Evolutionary conservation across 2,113 vertebrate genomes (phyloP).

Genomic region (Anoplopoma fimbria): DNA sequence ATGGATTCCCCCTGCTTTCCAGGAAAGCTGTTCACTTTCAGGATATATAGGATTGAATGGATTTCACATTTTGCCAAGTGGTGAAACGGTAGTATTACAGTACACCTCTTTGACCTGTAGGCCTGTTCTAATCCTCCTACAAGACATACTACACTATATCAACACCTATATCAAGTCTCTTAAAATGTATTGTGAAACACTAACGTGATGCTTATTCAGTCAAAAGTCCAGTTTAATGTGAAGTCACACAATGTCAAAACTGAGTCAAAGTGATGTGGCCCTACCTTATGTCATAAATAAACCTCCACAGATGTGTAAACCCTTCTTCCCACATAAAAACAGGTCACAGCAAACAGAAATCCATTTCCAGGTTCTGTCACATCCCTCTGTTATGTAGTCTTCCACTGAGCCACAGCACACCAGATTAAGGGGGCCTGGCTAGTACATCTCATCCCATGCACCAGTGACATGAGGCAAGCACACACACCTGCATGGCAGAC

Average conservation of each 20-base stretch:
- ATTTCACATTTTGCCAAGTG: not conserved
- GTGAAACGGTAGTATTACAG: not conserved
- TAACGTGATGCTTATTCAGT: not conserved
- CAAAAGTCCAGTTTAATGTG: not conserved
- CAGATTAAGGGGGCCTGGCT: constrained; percentile 73
- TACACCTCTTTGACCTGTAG: not conserved
- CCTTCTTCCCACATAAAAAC: constrained; percentile 56
- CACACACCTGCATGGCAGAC: constrained; percentile 76
- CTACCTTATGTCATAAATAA: constrained; percentile 10
- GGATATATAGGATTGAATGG: not conserved
- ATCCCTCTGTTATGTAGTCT: constrained; percentile 62
- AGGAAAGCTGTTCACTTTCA: constrained; percentile 7
- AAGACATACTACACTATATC: not conserved
- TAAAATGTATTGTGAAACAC: not conserved
- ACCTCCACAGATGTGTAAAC: constrained; percentile 31
- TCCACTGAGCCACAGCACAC: constrained; percentile 60
- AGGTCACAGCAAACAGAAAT: constrained; percentile 62
- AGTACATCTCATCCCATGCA: constrained; percentile 66
- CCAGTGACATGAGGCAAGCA: constrained; percentile 68
- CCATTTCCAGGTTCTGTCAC: constrained; percentile 61
- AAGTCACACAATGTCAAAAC: constrained; percentile 24
- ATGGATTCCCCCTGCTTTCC: constrained; percentile 6
- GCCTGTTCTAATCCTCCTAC: not conserved
- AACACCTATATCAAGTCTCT: not conserved
- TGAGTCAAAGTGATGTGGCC: not conserved